Conservation (phyloP, 2,888 invertebrate species). For the Spilarctia lutea region DNA sequence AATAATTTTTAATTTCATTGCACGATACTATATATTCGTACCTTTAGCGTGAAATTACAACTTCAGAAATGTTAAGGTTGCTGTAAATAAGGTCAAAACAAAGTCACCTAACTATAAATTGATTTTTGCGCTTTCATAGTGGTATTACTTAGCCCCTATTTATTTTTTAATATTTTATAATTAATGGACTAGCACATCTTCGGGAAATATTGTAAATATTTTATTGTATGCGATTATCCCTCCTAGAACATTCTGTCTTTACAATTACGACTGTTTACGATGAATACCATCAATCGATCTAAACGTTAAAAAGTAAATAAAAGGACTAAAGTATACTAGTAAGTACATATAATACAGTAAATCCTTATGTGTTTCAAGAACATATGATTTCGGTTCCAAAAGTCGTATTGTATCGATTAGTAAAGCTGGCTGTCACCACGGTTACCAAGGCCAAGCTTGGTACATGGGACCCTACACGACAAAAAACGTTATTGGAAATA, state of each 20-base stretch:
- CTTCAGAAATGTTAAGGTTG: neutral
- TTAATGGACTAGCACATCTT: neutral
- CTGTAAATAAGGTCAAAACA: neutral
- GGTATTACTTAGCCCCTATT: neutral
- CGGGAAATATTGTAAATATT: neutral
- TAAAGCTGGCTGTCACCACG: neutral
- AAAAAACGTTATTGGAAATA: neutral
- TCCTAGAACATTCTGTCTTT: too few species aligned
- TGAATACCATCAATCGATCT: too few species aligned
- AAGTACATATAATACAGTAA: neutral
- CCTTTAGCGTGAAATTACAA: neutral
- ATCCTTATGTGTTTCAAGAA: neutral
- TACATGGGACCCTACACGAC: neutral
- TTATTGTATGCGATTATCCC: neutral
- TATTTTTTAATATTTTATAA: neutral
- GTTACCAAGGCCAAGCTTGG: neutral
- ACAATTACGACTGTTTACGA: neutral
- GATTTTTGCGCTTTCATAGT: neutral
- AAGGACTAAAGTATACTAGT: too few species aligned
- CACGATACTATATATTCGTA: too few species aligned
- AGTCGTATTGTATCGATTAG: neutral
- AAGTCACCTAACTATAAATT: neutral
- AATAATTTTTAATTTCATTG: too few species aligned
- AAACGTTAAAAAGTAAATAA: too few species aligned
- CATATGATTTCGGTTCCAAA: neutral